Percentiles rank a stretch among this genome's conserved stretches.
Evolutionary conservation across 92 coral and sea anemone genomes (phyloP).

Genomic region (Palythoa grandis): DNA sequence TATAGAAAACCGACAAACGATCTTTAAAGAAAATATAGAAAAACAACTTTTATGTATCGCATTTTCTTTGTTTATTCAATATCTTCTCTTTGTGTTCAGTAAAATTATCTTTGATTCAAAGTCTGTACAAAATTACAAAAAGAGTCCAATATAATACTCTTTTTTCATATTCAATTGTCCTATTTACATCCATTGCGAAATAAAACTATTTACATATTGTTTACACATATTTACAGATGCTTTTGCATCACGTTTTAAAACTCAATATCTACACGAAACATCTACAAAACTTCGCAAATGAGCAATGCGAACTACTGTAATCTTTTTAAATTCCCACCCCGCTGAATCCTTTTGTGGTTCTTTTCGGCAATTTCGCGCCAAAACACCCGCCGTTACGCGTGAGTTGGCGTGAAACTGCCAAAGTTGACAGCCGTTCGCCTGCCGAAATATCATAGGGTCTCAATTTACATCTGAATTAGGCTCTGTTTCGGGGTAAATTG

Average conservation of each 20-base stretch:
- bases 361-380: conserved; percentile 39
- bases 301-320: not conserved
- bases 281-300: conserved; percentile 18
- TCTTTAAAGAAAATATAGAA: not conserved
- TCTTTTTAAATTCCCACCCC: not conserved
- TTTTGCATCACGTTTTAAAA: not conserved
- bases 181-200: conserved; percentile 20
- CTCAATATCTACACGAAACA: conserved; percentile 39
- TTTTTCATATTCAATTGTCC: not conserved
- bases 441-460: not conserved
- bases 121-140: conserved; percentile 33
- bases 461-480: conserved; percentile 5
- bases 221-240: conserved; percentile 33
- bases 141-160: conserved; percentile 27
- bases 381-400: conserved; percentile 29
- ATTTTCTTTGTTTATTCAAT: conserved; percentile 14
- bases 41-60: not conserved
- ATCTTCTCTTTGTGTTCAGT: not conserved
- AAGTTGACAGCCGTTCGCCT: conserved; percentile 8
- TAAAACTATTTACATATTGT: conserved; percentile 41
- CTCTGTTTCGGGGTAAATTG: not conserved
- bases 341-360: not conserved
- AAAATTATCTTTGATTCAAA: not conserved
- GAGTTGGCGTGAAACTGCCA: conserved; percentile 14
- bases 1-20: not conserved